Evolutionary conservation across 2,113 vertebrate species (phyloP).

Genomic region (Fulica atra): DNA sequence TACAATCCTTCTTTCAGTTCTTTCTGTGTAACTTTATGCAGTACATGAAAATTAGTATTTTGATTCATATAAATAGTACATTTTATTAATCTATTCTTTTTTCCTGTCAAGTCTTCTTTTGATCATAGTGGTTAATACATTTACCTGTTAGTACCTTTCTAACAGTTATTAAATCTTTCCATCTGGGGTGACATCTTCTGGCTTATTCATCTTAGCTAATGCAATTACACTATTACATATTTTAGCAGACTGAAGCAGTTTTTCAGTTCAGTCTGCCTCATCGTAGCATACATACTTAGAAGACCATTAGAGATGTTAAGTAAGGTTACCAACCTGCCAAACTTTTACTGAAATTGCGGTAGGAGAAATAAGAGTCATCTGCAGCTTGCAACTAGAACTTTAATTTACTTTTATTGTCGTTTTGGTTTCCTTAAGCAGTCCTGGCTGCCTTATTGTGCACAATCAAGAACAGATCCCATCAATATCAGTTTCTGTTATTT

Average conservation of each 20-base stretch:
- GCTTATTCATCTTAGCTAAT: background rate
- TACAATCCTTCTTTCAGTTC: background rate
- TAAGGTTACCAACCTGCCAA: slow-evolving; percentile 32
- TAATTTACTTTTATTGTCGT: slow-evolving; percentile 55
- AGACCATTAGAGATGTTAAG: slow-evolving; percentile 3
- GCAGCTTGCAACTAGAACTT: background rate
- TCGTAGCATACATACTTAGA: background rate
- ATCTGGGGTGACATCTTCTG: background rate
- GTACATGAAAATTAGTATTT: background rate
- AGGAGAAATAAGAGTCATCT: slow-evolving; percentile 39
- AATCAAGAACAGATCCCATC: slow-evolving; percentile 57
- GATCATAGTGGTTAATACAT: background rate
- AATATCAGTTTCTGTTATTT: slow-evolving; percentile 50
- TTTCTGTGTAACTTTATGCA: background rate
- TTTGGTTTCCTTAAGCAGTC: slow-evolving; percentile 48
- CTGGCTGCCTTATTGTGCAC: slow-evolving; percentile 27
- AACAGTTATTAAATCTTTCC: background rate
- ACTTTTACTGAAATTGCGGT: slow-evolving; percentile 33
- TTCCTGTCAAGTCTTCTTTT: background rate
- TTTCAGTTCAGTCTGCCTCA: background rate
- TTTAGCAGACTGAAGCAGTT: background rate
- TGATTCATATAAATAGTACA: background rate
- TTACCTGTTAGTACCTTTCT: background rate
- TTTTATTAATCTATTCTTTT: background rate
- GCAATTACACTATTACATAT: background rate